These are phyloP conservation scores for Mechanitis messenoides DNA, from an alignment of 2,888 invertebrate genomes.

Conservation along the genomic window DNA sequence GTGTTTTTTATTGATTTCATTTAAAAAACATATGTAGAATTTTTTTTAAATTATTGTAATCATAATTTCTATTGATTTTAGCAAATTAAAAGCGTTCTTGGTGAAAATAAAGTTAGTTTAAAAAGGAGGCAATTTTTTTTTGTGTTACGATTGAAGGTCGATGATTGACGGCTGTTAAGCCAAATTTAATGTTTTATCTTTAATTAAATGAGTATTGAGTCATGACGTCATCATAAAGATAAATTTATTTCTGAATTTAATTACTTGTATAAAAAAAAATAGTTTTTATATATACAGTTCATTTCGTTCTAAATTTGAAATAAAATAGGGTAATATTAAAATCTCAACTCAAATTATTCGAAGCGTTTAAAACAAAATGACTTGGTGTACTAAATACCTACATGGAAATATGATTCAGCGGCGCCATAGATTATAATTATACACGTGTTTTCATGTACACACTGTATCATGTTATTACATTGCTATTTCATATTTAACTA, in stretches of 20 bases:
- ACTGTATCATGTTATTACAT: background rate
- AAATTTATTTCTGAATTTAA: background rate
- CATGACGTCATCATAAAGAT: slow-evolving; percentile 10
- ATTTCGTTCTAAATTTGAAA: too few species aligned
- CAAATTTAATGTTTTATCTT: slow-evolving; percentile 14
- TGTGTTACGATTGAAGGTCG: background rate
- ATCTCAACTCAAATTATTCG: too few species aligned
- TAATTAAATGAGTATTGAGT: slow-evolving; percentile 10
- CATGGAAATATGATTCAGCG: slow-evolving; percentile 8
- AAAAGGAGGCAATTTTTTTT: background rate
- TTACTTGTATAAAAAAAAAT: too few species aligned
- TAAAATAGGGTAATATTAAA: too few species aligned
- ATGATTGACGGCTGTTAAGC: background rate
- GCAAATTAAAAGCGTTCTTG: too few species aligned
- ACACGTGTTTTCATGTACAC: too few species aligned
- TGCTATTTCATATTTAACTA: slow-evolving; percentile 7
- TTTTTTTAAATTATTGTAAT: background rate
- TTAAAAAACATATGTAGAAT: background rate
- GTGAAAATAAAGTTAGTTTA: too few species aligned
- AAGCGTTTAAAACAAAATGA: too few species aligned
- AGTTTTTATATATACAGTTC: too few species aligned
- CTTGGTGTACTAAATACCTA: too few species aligned
- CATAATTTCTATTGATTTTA: too few species aligned
- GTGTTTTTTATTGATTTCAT: slow-evolving; percentile 8
- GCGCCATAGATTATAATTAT: too few species aligned